phyloP scores from a whole-genome alignment of 2,113 vertebrate genomes.

The Dromiciops gliroides region DNA sequence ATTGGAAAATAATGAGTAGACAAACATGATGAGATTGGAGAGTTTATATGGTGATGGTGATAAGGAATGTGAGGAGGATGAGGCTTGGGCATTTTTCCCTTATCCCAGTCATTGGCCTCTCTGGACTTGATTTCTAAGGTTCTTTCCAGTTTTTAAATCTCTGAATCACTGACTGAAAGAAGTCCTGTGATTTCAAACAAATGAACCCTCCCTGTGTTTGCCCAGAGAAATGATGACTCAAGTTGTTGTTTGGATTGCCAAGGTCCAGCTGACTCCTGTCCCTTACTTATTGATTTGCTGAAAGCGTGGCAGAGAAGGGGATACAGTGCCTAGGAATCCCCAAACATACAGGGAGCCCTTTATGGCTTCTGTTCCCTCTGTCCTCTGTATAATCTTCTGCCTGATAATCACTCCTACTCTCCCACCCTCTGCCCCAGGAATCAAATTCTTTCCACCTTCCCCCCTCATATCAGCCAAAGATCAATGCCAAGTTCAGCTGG shows the following conservation, averaged over 20 bases:
- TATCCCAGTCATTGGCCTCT: neutral
- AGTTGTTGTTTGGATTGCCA: neutral
- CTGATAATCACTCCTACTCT: neutral
- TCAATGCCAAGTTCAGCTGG: neutral
- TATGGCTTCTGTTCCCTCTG: neutral
- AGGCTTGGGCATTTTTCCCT: neutral
- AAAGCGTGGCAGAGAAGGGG: neutral
- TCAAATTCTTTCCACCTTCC: neutral
- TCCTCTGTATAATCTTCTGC: neutral
- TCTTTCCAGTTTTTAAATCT: neutral
- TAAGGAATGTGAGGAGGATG: neutral
- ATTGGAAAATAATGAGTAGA: neutral
- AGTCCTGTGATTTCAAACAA: neutral
- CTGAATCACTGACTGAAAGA: neutral
- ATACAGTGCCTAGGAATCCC: neutral
- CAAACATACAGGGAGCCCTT: neutral
- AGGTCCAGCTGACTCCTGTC: neutral
- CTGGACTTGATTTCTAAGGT: neutral
- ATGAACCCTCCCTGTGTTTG: neutral
- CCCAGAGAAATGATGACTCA: neutral
- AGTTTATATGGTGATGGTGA: neutral
- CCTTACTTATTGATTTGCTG: neutral
- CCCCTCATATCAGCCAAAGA: neutral
- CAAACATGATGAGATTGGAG: neutral
- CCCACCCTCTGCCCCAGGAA: neutral